Evolutionary conservation across 1,140 invertebrate species (phyloP).

Genomic region (Idris sp.): DNA sequence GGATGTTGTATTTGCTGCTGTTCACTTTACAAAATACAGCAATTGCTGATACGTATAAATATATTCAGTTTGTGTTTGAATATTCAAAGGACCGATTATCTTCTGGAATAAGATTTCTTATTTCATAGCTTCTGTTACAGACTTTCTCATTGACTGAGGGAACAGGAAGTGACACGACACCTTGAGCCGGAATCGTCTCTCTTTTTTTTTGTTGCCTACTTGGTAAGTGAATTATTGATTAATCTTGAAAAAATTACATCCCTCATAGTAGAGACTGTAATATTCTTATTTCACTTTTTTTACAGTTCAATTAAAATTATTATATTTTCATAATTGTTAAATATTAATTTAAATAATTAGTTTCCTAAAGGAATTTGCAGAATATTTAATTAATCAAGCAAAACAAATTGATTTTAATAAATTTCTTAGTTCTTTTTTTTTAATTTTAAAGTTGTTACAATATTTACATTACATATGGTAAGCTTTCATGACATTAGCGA

Average conservation of each 20-base stretch:
- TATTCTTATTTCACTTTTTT: no score
- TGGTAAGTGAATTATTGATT: slow-evolving; percentile 63
- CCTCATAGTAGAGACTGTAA: slow-evolving; percentile 42
- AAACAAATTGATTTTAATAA: no score
- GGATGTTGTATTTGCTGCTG: background rate
- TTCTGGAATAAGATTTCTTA: slow-evolving; percentile 57
- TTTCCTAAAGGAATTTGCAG: no score
- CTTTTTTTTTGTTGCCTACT: slow-evolving; percentile 40
- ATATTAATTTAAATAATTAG: no score
- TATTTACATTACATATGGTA: no score
- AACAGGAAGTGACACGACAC: slow-evolving; percentile 62
- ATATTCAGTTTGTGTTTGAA: slow-evolving; percentile 55
- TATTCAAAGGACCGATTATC: slow-evolving; percentile 59
- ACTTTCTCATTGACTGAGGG: slow-evolving; percentile 56
- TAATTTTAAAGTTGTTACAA: no score
- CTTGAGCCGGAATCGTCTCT: slow-evolving; percentile 58
- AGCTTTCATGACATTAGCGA: no score
- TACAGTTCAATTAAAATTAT: slow-evolving; percentile 55
- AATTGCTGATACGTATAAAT: slow-evolving; percentile 31
- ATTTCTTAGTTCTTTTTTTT: no score
- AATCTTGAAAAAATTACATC: slow-evolving; percentile 62
- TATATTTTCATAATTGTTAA: no score
- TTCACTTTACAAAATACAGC: slow-evolving; percentile 3
- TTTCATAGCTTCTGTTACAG: slow-evolving; percentile 51
- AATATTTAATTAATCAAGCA: no score